These are phyloP conservation scores for Platygyra sinensis DNA, from an alignment of 64 coral and sea anemone genomes.

Conservation along the genomic window DNA sequence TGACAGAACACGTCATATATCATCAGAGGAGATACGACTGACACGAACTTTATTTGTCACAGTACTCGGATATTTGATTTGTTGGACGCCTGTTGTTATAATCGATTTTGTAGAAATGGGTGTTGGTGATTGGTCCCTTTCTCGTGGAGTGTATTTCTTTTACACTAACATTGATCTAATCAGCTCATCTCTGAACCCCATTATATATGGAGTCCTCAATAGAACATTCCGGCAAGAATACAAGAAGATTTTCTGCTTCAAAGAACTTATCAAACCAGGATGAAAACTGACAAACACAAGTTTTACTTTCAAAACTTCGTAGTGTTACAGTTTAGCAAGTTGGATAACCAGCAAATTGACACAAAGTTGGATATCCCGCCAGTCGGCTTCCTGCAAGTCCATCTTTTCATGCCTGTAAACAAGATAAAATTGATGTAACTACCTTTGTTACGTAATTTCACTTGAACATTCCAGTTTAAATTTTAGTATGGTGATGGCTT, in stretches of 20 bases:
- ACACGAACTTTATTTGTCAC: conserved; percentile 59
- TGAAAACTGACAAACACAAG: neutral
- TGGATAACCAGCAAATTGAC: too few relatives aligned
- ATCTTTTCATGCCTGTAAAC: too few relatives aligned
- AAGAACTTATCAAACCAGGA: neutral
- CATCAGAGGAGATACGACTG: conserved; percentile 10
- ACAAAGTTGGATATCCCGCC: too few relatives aligned
- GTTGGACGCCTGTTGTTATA: conserved; percentile 52
- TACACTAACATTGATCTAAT: conserved; percentile 22
- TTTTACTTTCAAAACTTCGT: too few relatives aligned
- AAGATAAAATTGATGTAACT: too few relatives aligned
- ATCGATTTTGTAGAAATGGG: conserved; percentile 63
- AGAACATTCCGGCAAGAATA: conserved; percentile 43
- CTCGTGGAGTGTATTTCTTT: conserved; percentile 21
- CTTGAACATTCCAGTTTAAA: too few relatives aligned
- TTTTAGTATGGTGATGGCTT: too few relatives aligned
- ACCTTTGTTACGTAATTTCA: too few relatives aligned
- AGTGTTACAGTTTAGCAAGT: too few relatives aligned
- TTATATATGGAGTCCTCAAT: conserved; percentile 60
- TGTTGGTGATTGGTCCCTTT: conserved; percentile 2
- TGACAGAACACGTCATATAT: neutral
- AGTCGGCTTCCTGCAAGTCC: too few relatives aligned
- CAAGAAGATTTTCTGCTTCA: neutral
- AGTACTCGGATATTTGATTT: conserved; percentile 40
- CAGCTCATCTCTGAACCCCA: conserved; percentile 47